Percentiles rank a stretch among this genome's conserved stretches.
Evolutionary conservation across 2,888 invertebrate genomes (phyloP).

Genomic region (Autographa gamma): DNA sequence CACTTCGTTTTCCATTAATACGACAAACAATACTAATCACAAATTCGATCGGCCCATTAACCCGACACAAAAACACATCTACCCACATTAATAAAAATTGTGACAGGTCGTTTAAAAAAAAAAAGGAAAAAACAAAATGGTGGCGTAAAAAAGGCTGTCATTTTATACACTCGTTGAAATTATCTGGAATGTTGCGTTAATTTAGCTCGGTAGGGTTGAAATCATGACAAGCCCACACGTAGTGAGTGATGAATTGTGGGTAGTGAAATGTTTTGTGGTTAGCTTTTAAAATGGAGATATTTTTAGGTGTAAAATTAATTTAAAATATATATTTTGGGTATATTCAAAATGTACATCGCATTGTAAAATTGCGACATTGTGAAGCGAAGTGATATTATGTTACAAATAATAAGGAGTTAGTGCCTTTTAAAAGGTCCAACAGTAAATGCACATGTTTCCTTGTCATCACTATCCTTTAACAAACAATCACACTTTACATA

Average conservation of each 20-base stretch:
- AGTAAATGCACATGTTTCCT: too few species aligned
- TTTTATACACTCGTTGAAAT: constrained; percentile 56
- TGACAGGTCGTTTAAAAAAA: constrained; percentile 52
- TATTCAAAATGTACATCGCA: too few species aligned
- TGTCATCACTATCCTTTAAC: too few species aligned
- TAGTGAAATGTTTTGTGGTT: constrained; percentile 15
- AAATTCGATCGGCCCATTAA: constrained; percentile 42
- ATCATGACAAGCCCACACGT: constrained; percentile 42
- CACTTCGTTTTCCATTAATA: constrained; percentile 16
- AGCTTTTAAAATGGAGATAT: constrained; percentile 16
- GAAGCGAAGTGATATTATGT: too few species aligned
- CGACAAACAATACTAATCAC: constrained; percentile 33
- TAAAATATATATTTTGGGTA: not conserved
- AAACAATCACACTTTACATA: too few species aligned
- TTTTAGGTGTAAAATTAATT: not conserved
- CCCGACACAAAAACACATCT: constrained; percentile 27
- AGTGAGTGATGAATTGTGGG: constrained; percentile 41
- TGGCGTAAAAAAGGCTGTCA: constrained; percentile 48
- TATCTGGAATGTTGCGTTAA: constrained; percentile 56
- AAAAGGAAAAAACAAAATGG: constrained; percentile 47
- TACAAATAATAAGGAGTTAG: too few species aligned
- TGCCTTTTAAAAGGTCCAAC: too few species aligned
- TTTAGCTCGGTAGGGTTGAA: constrained; percentile 47
- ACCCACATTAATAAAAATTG: constrained; percentile 54
- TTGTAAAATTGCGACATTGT: too few species aligned